Evolutionary conservation across 2,888 invertebrate species (phyloP).

Genomic region (Ctenicera cuprea): DNA sequence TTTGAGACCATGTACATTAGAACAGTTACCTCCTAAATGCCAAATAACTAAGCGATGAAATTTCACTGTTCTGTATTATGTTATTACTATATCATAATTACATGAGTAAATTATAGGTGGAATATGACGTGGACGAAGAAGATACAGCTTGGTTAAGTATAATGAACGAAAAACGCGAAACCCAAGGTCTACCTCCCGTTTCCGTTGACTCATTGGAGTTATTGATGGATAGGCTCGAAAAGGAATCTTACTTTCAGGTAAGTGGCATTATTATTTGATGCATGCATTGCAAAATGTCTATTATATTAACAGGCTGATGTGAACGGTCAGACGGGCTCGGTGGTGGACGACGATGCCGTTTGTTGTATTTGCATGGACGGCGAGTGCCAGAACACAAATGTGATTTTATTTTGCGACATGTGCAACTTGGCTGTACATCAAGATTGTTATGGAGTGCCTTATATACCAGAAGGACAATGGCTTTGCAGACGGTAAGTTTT

Average conservation of each 20-base stretch:
- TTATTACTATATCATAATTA: not conserved
- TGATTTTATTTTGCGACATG: constrained; percentile 99
- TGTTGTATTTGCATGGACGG: constrained; percentile 99
- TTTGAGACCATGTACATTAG: too few relatives aligned
- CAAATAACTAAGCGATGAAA: too few relatives aligned
- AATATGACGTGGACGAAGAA: constrained; percentile 99
- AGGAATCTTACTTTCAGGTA: constrained; percentile 96
- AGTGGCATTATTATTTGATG: constrained; percentile 61
- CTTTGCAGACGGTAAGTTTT: constrained; percentile 82
- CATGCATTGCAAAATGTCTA: not conserved
- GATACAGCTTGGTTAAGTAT: constrained; percentile 95
- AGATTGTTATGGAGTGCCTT: constrained; percentile 95
- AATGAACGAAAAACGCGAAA: constrained; percentile 88
- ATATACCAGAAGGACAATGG: constrained; percentile 87
- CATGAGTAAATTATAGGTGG: constrained; percentile 73
- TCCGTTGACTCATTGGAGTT: constrained; percentile 93
- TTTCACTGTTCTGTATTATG: too few relatives aligned
- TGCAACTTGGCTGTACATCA: constrained; percentile 99
- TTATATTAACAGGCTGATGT: constrained; percentile 75
- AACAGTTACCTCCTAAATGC: too few relatives aligned
- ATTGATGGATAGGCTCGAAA: constrained; percentile 98
- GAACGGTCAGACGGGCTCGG: constrained; percentile 82
- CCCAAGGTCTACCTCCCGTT: constrained; percentile 84
- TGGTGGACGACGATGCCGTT: constrained; percentile 97
- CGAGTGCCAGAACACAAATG: constrained; percentile 98